A percentile compares a stretch with the other conserved stretches of the same genome.
These are phyloP conservation scores for Peromyscus maniculatus DNA, from an alignment of 2,113 vertebrate species.

Conservation along the genomic window DNA sequence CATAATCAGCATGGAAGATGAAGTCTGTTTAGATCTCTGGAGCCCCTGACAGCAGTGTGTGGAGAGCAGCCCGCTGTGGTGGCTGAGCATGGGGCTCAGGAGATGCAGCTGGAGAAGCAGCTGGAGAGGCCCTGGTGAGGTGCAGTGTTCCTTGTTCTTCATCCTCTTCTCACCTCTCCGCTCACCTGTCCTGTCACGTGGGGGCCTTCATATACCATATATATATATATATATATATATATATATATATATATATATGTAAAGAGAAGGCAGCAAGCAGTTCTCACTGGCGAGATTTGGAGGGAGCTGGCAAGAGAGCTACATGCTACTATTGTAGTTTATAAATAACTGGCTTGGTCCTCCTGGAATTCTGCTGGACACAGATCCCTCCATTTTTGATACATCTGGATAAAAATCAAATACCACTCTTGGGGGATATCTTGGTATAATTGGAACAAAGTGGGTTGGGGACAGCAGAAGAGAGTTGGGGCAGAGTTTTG, in stretches of 20 bases:
- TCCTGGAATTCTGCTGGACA: neutral
- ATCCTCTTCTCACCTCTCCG: neutral
- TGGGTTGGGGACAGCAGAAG: neutral
- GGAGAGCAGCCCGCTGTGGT: neutral
- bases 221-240: neutral
- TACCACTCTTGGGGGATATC: neutral
- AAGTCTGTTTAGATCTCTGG: neutral
- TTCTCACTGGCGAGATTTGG: neutral
- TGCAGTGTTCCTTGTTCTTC: neutral
- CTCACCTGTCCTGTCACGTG: neutral
- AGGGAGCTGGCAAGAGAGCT: neutral
- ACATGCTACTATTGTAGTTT: neutral
- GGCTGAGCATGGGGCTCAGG: neutral
- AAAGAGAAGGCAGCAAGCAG: rapidly evolving
- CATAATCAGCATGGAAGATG: neutral
- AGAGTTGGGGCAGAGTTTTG: neutral
- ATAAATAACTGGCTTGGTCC: neutral
- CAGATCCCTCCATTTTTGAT: neutral
- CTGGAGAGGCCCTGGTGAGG: neutral
- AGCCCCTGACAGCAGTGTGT: neutral
- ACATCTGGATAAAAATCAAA: neutral
- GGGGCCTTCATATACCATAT: neutral
- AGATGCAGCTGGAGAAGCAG: neutral
- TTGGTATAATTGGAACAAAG: neutral
- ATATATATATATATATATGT: neutral